Evolutionary conservation across 2,797 vertebrate species (phyloP).

Genomic region (Halcyon badia): DNA sequence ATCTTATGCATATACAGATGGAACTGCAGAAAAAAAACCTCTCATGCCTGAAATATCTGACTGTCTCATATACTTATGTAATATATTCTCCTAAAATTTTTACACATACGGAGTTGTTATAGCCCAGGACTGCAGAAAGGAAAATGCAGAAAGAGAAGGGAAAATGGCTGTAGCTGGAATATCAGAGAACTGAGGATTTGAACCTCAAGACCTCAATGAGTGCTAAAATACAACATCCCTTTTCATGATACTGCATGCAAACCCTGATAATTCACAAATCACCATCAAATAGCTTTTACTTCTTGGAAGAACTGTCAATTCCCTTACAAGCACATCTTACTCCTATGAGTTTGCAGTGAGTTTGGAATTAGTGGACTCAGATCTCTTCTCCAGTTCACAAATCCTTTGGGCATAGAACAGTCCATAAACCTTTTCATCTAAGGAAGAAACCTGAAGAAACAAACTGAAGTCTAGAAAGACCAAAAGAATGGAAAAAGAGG

Average conservation of each 20-base stretch:
- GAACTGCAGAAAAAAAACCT: conserved; percentile 18
- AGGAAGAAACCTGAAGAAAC: neutral
- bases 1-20: conserved; percentile 49
- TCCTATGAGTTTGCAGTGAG: neutral
- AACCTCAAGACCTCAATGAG: neutral
- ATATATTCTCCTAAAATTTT: conserved; percentile 29
- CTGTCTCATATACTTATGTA: conserved; percentile 44
- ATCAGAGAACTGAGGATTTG: neutral
- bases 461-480: neutral
- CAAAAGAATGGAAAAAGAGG: neutral
- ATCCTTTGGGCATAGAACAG: neutral
- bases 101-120: neutral
- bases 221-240: neutral
- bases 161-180: neutral
- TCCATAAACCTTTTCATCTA: neutral
- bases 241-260: neutral
- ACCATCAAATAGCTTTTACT: neutral
- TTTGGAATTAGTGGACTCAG: neutral
- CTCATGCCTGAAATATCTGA: conserved; percentile 28
- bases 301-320: neutral
- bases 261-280: neutral
- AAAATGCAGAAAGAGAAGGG: neutral
- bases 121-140: neutral
- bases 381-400: neutral
- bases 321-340: neutral